These are phyloP conservation scores for Scaptomyza polygonia DNA, from an alignment of 2,888 invertebrate genomes.

Conservation along the genomic window DNA sequence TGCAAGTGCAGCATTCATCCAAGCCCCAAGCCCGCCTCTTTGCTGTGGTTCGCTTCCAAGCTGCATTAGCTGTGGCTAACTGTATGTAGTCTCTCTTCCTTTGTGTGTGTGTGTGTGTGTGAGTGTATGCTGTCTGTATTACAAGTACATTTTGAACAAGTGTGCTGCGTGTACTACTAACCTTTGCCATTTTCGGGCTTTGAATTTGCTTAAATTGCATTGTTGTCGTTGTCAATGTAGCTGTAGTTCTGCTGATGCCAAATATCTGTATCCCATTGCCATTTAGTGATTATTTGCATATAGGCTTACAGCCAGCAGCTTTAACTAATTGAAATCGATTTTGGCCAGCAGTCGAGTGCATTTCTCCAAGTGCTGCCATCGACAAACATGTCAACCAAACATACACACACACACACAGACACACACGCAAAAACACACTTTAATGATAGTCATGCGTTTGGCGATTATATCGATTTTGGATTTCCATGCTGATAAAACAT, in stretches of 20 bases:
- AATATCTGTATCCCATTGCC: conserved; percentile 36
- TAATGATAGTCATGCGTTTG: conserved; percentile 33
- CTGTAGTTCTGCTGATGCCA: not conserved
- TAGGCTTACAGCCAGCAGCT: conserved; percentile 44
- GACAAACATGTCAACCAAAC: conserved; percentile 55
- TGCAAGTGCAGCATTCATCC: conserved; percentile 59
- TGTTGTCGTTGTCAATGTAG: conserved; percentile 55
- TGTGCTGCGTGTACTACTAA: conserved; percentile 63
- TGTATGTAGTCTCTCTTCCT: conserved; percentile 2
- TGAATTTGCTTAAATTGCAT: conserved; percentile 74
- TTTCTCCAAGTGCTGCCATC: conserved; percentile 34
- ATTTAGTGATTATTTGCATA: conserved; percentile 64
- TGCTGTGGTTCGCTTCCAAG: conserved; percentile 15
- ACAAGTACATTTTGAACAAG: conserved; percentile 57
- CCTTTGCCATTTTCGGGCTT: conserved; percentile 69
- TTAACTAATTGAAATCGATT: conserved; percentile 76
- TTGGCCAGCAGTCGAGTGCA: conserved; percentile 36
- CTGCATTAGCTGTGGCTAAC: conserved; percentile 20
- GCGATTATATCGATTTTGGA: conserved; percentile 56
- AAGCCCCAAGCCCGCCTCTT: not conserved
- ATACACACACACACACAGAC: not conserved
- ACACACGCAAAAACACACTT: too few species aligned
- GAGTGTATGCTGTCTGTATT: conserved; percentile 52
- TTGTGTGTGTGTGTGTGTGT: conserved; percentile 3
- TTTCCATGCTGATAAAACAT: conserved; percentile 44